Evolutionary conservation across 35 echinoderm and acorn worm genomes (phyloP), one percentile per base, ranked within the genome.

Genomic region (Hemicentrotus pulcherrimus): DNA sequence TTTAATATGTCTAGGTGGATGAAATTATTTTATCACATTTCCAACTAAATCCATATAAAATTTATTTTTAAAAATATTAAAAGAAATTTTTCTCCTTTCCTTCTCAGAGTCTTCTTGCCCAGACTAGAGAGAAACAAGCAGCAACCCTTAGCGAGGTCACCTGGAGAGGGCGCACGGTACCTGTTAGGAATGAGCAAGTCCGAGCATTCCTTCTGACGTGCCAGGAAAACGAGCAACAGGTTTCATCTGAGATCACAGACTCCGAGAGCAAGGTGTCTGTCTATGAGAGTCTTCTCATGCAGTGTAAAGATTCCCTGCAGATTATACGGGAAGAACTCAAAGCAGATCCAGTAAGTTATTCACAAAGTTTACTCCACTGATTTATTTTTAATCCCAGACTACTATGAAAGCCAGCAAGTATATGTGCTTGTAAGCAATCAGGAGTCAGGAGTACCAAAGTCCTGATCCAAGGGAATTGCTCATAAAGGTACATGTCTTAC

Each of bases 121-220:
- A 98, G 91, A 99, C 98, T 22, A 94, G 98, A 52, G 98, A 99
- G 94, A 99, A 99, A 60, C 98, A 99, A 86, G 98, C 98, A 31
- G 96, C 95, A 4, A 99, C 98, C 61, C 96, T 98, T 19, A 99
- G 98, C 70, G 98, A 98, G 95, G 97, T 99, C 19, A 97, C 96
- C 58, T 99, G 98, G 98, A 86, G 97, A 92, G 98, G 98, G n/a
- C 96, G 98, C 47, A 97, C 85, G 32, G 96, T 99, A 35, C 96
- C 97, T 8, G 98, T 99, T 46, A 97, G 95, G 47, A 97, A 97
- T 41, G 98, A 99, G 59, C 95, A 96, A 9, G 97, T 99, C 9
- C 88, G 98, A 47, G 86, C 95, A 32, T 99, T 99, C 86, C 91
- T 99, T 4, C 55, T 98, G 35, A 99, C 95, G 32, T 97, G 96